Base-by-base conservation (phyloP, 2,888 invertebrate species). In the Brenthis hecate region DNA sequence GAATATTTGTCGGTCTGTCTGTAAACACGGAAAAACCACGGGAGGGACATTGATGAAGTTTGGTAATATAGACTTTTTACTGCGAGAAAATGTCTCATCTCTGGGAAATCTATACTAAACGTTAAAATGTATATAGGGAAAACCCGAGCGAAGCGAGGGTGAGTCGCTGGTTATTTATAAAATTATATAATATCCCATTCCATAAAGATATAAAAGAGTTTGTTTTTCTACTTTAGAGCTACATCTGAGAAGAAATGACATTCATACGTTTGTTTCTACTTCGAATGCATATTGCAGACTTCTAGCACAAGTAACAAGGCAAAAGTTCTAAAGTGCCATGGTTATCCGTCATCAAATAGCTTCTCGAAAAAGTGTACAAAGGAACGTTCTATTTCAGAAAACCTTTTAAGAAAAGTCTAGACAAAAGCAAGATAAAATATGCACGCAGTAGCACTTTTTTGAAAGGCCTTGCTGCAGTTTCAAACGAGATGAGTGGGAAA, bases 321-420 rank as follows among this genome's bases (percentile, higher is more conserved):
- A 47, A 60, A 61, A 61, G 60, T 56, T 61, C 43, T 56, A 50
- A 65, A 69, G 65, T 65, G 51, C 58, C 55, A 60, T 69, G 60
- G 69, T 65, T 69, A 69, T 69, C 65, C 60, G 32, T 69, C 69
- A 65, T 62, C 58, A 65, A 65, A 70, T 70, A 64, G 65, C 68
- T 65, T 58, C 68, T 68, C 62, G 57, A 64, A 71, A 71, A 36
- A 43, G 47, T 58, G 57, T 65, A 72, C 72, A 72, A 72, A 68
- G 70, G 68, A 68, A 19, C 57, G 68, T 57, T 62, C 66, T 56
- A 68, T 66, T 72, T 72, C 63, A 65, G 72, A 70, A 63, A 70
- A 70, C 72, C 70, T 70, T 72, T 72, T 70, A 72, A 72, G 63
- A 63, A 70, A 70, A 63, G 72, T 72, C 72, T 72, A 72, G 72